These are phyloP conservation scores for Sympetrum striolatum DNA, from an alignment of 2,888 invertebrate genomes.

Conservation along the genomic window DNA sequence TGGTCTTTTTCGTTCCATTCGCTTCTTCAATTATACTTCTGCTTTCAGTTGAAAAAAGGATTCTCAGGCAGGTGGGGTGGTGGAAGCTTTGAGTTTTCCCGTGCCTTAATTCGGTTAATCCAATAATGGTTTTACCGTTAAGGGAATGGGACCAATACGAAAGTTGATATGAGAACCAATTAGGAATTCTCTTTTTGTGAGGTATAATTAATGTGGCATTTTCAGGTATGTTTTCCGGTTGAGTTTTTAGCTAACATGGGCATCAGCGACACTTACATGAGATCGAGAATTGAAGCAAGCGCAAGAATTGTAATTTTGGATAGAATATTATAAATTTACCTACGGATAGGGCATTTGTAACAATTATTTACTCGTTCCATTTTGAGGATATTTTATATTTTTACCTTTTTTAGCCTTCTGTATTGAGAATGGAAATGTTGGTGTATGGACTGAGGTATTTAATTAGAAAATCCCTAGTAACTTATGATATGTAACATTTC, in stretches of 20 bases:
- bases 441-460: too few relatives aligned
- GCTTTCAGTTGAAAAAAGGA: constrained; percentile 5
- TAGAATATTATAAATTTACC: too few relatives aligned
- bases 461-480: too few relatives aligned
- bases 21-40: constrained; percentile 14
- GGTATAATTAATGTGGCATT: not conserved
- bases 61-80: not conserved
- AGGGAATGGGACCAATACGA: not conserved
- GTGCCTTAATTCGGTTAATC: not conserved
- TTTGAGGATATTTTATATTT: too few relatives aligned
- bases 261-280: not conserved
- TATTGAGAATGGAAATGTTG: too few relatives aligned
- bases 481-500: too few relatives aligned
- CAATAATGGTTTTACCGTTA: not conserved
- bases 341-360: too few relatives aligned
- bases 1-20: not conserved
- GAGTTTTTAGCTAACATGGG: not conserved
- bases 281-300: not conserved
- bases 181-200: not conserved
- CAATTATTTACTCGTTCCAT: too few relatives aligned
- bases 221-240: not conserved
- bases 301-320: not conserved
- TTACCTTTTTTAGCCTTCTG: too few relatives aligned
- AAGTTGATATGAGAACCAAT: not conserved
- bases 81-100: not conserved